Evolutionary conservation across 2,797 vertebrate genomes (phyloP).

Genomic region (Mormyrops boulengeri): DNA sequence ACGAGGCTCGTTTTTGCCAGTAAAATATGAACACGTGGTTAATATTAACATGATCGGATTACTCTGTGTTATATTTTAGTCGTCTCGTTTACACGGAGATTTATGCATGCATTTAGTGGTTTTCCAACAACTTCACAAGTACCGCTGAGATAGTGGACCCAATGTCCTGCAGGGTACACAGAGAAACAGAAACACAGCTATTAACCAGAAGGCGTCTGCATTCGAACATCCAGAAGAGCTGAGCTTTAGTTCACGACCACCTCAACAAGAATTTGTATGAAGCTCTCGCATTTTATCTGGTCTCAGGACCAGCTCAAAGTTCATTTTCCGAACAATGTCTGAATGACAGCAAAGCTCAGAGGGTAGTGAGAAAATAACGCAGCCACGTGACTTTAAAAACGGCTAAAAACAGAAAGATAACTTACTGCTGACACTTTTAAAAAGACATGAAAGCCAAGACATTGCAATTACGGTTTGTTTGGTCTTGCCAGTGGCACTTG

Average conservation of each 20-base stretch:
- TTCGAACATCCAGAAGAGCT: conserved; percentile 28
- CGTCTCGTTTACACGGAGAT: conserved; percentile 23
- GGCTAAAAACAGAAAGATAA: neutral
- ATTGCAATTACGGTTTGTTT: neutral
- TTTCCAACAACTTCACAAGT: conserved; percentile 33
- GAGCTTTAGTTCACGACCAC: conserved; percentile 28
- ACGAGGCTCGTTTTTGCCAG: neutral
- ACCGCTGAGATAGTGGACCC: conserved; percentile 16
- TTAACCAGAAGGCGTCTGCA: conserved; percentile 33
- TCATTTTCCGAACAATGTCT: conserved; percentile 15
- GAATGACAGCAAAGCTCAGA: neutral
- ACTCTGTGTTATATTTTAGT: conserved; percentile 16
- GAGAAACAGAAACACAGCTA: conserved; percentile 41
- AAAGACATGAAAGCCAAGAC: neutral
- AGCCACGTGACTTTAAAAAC: conserved; percentile 5
- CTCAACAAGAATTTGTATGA: conserved; percentile 31
- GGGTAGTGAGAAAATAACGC: conserved; percentile 9
- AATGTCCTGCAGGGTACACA: conserved; percentile 27
- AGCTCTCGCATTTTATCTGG: neutral
- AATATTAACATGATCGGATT: conserved; percentile 24
- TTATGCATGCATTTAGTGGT: conserved; percentile 36
- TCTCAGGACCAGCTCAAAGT: neutral
- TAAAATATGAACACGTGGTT: conserved; percentile 23
- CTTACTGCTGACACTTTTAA: neutral
- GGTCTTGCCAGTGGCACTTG: neutral